Evolutionary conservation across 1,140 invertebrate genomes (phyloP).

Genomic region (Colletes gigas): DNA sequence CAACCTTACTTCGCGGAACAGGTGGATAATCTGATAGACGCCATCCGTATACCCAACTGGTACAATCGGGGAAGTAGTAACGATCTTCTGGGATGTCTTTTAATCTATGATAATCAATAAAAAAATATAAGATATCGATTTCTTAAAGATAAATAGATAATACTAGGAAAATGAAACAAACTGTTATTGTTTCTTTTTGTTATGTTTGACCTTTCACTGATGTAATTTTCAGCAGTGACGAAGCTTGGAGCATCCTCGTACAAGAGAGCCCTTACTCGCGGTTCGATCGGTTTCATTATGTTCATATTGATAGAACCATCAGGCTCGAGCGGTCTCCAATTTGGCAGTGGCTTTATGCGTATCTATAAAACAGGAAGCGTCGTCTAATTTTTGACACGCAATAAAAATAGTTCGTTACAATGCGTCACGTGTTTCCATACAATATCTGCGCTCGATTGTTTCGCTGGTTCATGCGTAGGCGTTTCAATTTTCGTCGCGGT

Average conservation of each 20-base stretch:
- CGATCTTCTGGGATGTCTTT: conserved; percentile 70
- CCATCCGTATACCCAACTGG: conserved; percentile 75
- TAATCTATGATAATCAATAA: conserved; percentile 56
- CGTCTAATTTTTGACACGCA: background rate
- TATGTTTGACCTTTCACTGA: conserved; percentile 63
- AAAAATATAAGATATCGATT: too few relatives aligned
- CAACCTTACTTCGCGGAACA: conserved; percentile 47
- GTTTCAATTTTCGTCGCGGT: conserved; percentile 6
- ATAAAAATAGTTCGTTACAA: background rate
- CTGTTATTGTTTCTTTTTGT: background rate
- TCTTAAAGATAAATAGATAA: background rate
- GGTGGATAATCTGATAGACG: conserved; percentile 66
- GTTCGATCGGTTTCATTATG: conserved; percentile 67
- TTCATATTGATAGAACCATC: conserved; percentile 51
- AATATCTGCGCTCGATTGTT: conserved; percentile 18
- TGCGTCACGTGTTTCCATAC: background rate
- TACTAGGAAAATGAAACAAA: background rate
- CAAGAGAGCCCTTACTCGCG: conserved; percentile 57
- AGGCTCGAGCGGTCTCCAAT: conserved; percentile 54
- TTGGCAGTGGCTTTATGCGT: conserved; percentile 41
- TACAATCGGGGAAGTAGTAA: conserved; percentile 72
- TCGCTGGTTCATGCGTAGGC: conserved; percentile 12
- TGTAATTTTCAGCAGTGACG: conserved; percentile 66
- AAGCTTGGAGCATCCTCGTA: conserved; percentile 63
- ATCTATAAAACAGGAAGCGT: conserved; percentile 39